phyloP scores from a whole-genome alignment of 2,113 vertebrate species.

The Genyomyrus donnyi region DNA sequence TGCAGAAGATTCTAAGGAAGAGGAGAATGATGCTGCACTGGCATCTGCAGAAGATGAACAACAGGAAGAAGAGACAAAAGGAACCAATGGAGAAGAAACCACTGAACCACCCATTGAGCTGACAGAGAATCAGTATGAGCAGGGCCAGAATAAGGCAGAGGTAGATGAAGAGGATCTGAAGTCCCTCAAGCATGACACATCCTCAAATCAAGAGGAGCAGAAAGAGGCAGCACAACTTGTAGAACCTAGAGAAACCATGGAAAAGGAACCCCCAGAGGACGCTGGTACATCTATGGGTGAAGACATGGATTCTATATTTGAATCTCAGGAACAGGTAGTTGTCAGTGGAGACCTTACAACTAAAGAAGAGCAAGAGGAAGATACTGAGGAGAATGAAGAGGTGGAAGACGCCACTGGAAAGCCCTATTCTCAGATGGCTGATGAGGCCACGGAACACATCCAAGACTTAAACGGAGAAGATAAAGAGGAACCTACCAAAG shows the following conservation, averaged over 20 bases:
- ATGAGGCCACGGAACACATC: background rate
- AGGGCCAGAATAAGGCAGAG: background rate
- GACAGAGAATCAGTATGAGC: background rate
- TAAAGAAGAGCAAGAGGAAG: constrained; percentile 16
- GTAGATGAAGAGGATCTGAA: background rate
- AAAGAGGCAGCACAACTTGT: constrained; percentile 1
- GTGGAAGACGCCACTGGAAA: background rate
- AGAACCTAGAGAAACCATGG: background rate
- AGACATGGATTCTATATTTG: background rate
- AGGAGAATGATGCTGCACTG: background rate
- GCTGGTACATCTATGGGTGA: constrained; percentile 17
- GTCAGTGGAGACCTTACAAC: background rate
- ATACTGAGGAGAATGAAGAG: background rate
- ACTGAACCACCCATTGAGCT: background rate
- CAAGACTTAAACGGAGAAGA: background rate
- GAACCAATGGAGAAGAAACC: background rate
- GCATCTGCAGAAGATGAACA: background rate
- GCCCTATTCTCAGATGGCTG: background rate
- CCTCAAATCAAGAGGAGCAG: constrained; percentile 10
- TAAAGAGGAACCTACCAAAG: background rate
- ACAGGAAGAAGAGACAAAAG: background rate
- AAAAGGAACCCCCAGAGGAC: constrained; percentile 16
- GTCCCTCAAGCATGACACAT: background rate
- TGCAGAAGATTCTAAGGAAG: constrained; percentile 14
- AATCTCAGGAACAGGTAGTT: background rate